phyloP scores from a whole-genome alignment of 2,113 vertebrate genomes.

The Anguilla rostrata region DNA sequence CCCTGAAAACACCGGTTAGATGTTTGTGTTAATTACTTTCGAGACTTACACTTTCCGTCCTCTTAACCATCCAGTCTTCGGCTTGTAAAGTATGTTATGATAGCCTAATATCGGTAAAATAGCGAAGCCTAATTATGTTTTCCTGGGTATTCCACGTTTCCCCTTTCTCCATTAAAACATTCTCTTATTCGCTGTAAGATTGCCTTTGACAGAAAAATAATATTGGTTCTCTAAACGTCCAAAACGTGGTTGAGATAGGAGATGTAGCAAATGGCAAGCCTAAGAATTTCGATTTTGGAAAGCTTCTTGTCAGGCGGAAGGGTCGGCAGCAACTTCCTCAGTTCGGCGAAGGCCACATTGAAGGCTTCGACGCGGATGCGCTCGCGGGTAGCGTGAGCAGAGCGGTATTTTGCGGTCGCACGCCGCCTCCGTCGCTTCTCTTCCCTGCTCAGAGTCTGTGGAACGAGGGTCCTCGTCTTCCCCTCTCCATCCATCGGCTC shows the following conservation, averaged over 20 bases:
- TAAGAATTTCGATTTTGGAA: constrained; percentile 82
- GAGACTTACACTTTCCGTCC: background rate
- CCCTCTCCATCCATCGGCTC: constrained; percentile 72
- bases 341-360: constrained; percentile 74
- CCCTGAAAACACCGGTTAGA: background rate
- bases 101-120: background rate
- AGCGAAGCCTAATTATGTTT: background rate
- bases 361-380: constrained; percentile 79
- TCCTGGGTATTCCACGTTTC: constrained; percentile 10
- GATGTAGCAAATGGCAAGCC: constrained; percentile 84
- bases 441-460: constrained; percentile 82
- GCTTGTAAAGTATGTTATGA: background rate
- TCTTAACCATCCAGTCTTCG: background rate
- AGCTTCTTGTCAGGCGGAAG: constrained; percentile 83
- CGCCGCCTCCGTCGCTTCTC: constrained; percentile 82
- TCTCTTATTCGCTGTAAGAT: background rate
- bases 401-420: constrained; percentile 71
- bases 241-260: constrained; percentile 85
- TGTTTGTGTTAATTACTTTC: background rate
- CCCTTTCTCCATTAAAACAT: background rate
- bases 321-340: constrained; percentile 76
- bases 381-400: constrained; percentile 70
- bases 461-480: constrained; percentile 65
- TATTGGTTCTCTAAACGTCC: constrained; percentile 70
- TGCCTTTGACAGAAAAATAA: constrained; percentile 12